Percentiles rank a stretch among this genome's conserved stretches.
These are phyloP conservation scores for Chlamydotis undulata DNA, from an alignment of 2,113 vertebrate genomes.

Conservation along the genomic window DNA sequence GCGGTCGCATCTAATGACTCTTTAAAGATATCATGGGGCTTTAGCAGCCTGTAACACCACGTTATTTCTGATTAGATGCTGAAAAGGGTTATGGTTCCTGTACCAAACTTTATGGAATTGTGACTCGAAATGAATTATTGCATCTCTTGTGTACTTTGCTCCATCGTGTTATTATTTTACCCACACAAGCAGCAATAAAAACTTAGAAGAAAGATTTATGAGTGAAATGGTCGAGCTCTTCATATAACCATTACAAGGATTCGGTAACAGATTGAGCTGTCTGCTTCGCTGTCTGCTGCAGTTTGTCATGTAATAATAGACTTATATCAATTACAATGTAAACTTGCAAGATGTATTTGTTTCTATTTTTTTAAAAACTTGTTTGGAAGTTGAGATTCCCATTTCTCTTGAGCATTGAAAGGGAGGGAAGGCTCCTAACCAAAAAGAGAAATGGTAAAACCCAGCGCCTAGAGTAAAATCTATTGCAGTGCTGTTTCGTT, in stretches of 20 bases:
- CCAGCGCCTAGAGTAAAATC: background rate
- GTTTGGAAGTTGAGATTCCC: background rate
- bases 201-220: conserved; percentile 19
- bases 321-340: conserved; percentile 25
- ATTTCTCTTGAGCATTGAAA: background rate
- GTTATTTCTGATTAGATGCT: background rate
- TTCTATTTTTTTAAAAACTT: background rate
- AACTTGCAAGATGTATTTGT: conserved; percentile 16
- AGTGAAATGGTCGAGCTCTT: conserved; percentile 19
- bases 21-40: background rate
- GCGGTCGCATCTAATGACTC: background rate
- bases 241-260: conserved; percentile 29
- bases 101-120: background rate
- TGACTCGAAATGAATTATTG: background rate
- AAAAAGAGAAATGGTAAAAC: background rate
- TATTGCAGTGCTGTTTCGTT: background rate
- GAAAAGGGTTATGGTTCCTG: background rate
- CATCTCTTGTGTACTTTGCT: background rate
- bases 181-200: conserved; percentile 4
- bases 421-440: background rate
- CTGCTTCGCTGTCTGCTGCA: conserved; percentile 33
- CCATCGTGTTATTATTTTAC: conserved; percentile 33
- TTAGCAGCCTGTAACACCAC: background rate
- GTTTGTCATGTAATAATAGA: conserved; percentile 58
- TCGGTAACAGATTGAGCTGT: conserved; percentile 60